Conservation (phyloP, 2,888 invertebrate genomes). For the Salticus scenicus region DNA sequence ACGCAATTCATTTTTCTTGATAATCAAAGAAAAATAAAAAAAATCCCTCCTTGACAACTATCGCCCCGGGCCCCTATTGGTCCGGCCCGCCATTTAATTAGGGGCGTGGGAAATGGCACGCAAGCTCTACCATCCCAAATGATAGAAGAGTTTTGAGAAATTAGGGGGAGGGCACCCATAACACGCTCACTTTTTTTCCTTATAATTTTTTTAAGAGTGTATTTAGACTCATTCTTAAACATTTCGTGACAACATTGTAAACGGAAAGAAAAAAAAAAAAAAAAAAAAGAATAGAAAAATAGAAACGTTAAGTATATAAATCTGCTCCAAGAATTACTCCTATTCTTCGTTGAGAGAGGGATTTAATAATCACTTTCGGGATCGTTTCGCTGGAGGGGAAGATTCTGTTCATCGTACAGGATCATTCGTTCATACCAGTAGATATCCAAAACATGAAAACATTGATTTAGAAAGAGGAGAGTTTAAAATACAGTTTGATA, state of each 20-base stretch:
- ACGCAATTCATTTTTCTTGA: neutral
- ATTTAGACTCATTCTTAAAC: neutral
- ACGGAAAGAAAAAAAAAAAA: neutral
- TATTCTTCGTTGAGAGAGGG: conserved; percentile 39
- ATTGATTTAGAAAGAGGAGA: neutral
- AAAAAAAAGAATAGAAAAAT: too few species aligned
- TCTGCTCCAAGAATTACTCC: conserved; percentile 44
- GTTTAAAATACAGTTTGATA: neutral
- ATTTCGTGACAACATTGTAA: conserved; percentile 30
- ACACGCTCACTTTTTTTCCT: conserved; percentile 13
- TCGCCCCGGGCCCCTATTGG: conserved; percentile 21
- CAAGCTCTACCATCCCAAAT: conserved; percentile 25
- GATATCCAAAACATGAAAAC: neutral
- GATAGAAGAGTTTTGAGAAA: conserved; percentile 57
- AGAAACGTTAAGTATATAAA: conserved; percentile 53
- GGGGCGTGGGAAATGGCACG: conserved; percentile 62
- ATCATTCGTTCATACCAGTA: neutral
- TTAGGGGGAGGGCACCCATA: conserved; percentile 44
- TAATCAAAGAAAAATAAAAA: neutral
- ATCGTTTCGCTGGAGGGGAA: neutral
- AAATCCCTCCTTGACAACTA: neutral
- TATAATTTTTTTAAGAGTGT: neutral
- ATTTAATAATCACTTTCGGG: conserved; percentile 42
- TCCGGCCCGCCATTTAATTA: conserved; percentile 60
- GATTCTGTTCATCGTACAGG: conserved; percentile 1